Evolutionary conservation across 2,113 vertebrate genomes (phyloP).

Genomic region (Cynoglossus semilaevis): DNA sequence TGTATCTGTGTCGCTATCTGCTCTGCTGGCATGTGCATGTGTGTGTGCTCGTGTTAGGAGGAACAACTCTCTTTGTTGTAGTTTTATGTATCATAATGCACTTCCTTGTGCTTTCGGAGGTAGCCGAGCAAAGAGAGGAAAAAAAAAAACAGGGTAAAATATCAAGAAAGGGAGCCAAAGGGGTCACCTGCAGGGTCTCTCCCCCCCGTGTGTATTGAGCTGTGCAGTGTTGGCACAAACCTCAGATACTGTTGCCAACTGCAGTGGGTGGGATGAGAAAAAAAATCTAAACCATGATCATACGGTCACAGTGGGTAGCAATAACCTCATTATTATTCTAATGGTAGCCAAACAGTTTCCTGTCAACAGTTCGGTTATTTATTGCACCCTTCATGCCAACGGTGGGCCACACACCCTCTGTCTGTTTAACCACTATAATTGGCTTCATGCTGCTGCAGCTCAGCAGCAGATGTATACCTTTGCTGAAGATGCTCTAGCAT

Average conservation of each 20-base stretch:
- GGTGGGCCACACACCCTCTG: conserved; percentile 72
- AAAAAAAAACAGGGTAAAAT: conserved; percentile 22
- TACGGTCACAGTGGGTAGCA: conserved; percentile 73
- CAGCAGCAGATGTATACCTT: conserved; percentile 70
- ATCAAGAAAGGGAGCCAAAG: conserved; percentile 53
- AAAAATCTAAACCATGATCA: conserved; percentile 68
- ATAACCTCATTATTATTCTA: conserved; percentile 82
- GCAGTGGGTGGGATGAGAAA: conserved; percentile 52
- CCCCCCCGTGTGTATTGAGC: conserved; percentile 27
- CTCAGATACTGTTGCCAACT: conserved; percentile 39
- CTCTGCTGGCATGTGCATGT: conserved; percentile 31
- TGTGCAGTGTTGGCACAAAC: conserved; percentile 59
- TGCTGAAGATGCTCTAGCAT: conserved; percentile 47
- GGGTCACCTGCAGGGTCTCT: conserved; percentile 45
- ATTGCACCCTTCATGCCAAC: conserved; percentile 71
- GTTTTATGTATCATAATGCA: conserved; percentile 25
- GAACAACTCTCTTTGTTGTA: conserved; percentile 37
- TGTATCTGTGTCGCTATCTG: conserved; percentile 52
- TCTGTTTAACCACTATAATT: conserved; percentile 80
- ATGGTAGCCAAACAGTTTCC: conserved; percentile 73
- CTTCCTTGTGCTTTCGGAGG: conserved; percentile 36
- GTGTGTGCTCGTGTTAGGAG: conserved; percentile 17
- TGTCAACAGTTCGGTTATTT: conserved; percentile 78
- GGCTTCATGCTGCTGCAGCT: conserved; percentile 76
- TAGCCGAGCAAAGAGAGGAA: conserved; percentile 21